Evolutionary conservation across 2,797 vertebrate species (phyloP).

Genomic region (Epinephelus malabaricus): DNA sequence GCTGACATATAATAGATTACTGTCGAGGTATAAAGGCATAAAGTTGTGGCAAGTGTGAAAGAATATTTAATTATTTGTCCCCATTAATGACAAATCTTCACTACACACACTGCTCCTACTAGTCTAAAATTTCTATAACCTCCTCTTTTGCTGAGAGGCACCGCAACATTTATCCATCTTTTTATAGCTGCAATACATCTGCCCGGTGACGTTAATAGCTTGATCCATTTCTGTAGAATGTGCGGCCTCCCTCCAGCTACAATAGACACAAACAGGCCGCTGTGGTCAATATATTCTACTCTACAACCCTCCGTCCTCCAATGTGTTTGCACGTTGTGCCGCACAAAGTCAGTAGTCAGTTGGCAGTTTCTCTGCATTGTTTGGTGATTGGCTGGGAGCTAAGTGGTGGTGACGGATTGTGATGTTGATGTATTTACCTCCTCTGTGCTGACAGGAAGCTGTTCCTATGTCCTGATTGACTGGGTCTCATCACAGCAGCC

Average conservation of each 20-base stretch:
- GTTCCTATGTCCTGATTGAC: constrained; percentile 78
- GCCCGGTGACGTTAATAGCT: constrained; percentile 57
- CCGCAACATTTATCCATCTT: constrained; percentile 51
- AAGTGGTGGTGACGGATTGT: constrained; percentile 78
- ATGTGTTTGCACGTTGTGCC: constrained; percentile 49
- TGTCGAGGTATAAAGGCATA: not conserved
- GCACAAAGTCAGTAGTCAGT: constrained; percentile 61
- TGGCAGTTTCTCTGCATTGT: constrained; percentile 71
- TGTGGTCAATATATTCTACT: constrained; percentile 62
- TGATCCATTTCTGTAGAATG: constrained; percentile 57
- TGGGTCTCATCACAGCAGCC: constrained; percentile 72
- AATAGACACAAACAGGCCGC: constrained; percentile 46
- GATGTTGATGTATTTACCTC: constrained; percentile 85
- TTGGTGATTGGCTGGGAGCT: constrained; percentile 78
- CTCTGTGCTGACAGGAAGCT: constrained; percentile 75
- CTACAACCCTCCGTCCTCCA: constrained; percentile 58
- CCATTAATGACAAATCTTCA: constrained; percentile 23
- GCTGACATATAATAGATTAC: not conserved
- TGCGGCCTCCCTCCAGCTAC: constrained; percentile 39
- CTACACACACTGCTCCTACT: not conserved
- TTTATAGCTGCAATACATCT: constrained; percentile 65
- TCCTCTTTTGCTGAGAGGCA: constrained; percentile 10
- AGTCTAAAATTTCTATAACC: constrained; percentile 19
- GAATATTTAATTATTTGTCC: constrained; percentile 22
- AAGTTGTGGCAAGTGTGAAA: not conserved